Percentiles rank a stretch among this genome's conserved stretches.
Conservation (phyloP, 2,113 vertebrate species). For the Synodontis membranacea region DNA sequence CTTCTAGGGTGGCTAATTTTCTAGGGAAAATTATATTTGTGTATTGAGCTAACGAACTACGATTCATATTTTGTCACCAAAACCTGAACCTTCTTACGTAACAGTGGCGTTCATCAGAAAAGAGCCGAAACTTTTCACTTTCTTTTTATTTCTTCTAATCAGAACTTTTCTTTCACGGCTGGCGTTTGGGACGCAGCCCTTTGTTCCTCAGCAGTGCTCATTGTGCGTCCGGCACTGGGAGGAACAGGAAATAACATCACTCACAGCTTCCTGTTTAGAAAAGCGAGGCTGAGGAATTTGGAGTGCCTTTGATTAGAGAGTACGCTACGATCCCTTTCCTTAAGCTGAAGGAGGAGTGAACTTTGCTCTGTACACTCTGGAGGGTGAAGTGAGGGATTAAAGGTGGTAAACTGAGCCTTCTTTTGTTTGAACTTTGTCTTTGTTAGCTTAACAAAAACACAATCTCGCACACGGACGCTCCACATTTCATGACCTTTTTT, state of each 20-base stretch:
- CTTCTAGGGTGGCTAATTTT: too few species aligned
- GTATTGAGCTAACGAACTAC: too few species aligned
- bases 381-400: not conserved
- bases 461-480: not conserved
- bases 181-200: not conserved
- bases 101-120: not conserved
- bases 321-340: not conserved
- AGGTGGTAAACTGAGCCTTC: not conserved
- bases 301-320: not conserved
- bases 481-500: not conserved
- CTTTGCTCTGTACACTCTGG: not conserved
- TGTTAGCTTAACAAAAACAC: not conserved
- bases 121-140: not conserved
- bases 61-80: too few species aligned
- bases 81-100: too few species aligned
- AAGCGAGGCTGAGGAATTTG: not conserved
- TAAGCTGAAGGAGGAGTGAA: not conserved
- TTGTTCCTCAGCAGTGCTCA: not conserved
- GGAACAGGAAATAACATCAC: slow-evolving; percentile 27
- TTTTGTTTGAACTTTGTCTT: too few species aligned
- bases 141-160: not conserved
- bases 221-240: not conserved
- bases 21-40: too few species aligned
- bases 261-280: slow-evolving; percentile 31
- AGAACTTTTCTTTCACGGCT: not conserved